Conservation (phyloP, 2,797 vertebrate genomes). For the Danio kyathit region DNA sequence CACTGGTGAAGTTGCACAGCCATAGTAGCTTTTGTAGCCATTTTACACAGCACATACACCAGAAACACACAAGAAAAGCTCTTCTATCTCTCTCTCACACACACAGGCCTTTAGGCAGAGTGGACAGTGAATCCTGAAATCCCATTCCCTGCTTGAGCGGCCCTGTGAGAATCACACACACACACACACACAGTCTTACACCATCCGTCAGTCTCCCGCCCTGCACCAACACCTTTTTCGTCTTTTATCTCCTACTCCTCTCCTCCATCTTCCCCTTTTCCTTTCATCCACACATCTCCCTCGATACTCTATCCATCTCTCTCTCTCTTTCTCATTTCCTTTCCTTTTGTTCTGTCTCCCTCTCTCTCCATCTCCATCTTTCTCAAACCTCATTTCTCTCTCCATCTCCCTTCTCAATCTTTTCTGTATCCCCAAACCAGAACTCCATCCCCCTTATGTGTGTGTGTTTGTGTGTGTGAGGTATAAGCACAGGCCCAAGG, state of each 20-base stretch:
- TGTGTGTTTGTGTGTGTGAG: conserved; percentile 6
- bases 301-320: conserved; percentile 38
- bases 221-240: conserved; percentile 29
- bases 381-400: conserved; percentile 46
- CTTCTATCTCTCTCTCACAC: neutral
- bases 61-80: conserved; percentile 11
- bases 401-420: conserved; percentile 39
- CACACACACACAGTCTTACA: neutral
- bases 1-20: conserved; percentile 25
- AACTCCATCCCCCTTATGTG: conserved; percentile 11
- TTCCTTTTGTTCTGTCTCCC: conserved; percentile 43
- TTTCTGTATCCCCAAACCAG: conserved; percentile 34
- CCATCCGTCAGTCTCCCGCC: neutral
- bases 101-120: conserved; percentile 39
- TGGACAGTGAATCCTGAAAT: conserved; percentile 59
- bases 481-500: conserved; percentile 47
- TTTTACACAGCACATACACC: neutral
- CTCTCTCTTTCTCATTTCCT: conserved; percentile 32
- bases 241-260: conserved; percentile 48
- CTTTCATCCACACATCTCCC: conserved; percentile 43
- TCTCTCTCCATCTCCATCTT: conserved; percentile 28
- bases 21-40: conserved; percentile 7
- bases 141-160: conserved; percentile 55
- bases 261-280: conserved; percentile 33
- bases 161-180: conserved; percentile 44